These are phyloP conservation scores for Drosophila leontia DNA, from an alignment of 1,140 invertebrate species.

Conservation along the genomic window DNA sequence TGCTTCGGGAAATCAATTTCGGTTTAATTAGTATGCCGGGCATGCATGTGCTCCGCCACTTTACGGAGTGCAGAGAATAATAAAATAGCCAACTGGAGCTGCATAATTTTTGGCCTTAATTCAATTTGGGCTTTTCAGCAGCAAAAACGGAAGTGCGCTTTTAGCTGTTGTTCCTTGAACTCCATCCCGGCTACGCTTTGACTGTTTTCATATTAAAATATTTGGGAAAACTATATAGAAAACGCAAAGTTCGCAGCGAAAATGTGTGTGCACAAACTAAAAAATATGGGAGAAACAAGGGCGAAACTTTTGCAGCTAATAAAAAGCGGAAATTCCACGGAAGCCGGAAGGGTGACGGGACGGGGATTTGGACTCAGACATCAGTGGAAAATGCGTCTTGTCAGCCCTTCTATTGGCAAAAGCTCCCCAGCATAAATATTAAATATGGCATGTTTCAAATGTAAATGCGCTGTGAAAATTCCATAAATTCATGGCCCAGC, in stretches of 20 bases:
- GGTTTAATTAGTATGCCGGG: conserved; percentile 69
- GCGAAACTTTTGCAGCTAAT: conserved; percentile 57
- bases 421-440: conserved; percentile 64
- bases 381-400: conserved; percentile 63
- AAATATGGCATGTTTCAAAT: conserved; percentile 78
- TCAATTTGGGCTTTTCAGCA: conserved; percentile 72
- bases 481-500: conserved; percentile 74
- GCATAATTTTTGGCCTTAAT: conserved; percentile 77
- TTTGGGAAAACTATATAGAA: conserved; percentile 25
- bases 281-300: conserved; percentile 54
- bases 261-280: conserved; percentile 58
- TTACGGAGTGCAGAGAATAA: conserved; percentile 33
- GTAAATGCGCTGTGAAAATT: conserved; percentile 73
- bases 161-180: conserved; percentile 9
- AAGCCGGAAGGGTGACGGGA: conserved; percentile 3
- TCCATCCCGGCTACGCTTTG: conserved; percentile 9
- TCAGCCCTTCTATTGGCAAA: conserved; percentile 52
- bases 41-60: conserved; percentile 29
- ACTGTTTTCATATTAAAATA: conserved; percentile 33
- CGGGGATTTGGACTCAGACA: conserved; percentile 13
- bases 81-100: conserved; percentile 22
- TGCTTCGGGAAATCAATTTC: conserved; percentile 59
- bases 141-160: conserved; percentile 26
- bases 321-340: conserved; percentile 56
- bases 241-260: conserved; percentile 14